Evolutionary conservation across 2,888 invertebrate genomes (phyloP), one percentile per base, ranked within the genome.

Genomic region (Idaea straminata): DNA sequence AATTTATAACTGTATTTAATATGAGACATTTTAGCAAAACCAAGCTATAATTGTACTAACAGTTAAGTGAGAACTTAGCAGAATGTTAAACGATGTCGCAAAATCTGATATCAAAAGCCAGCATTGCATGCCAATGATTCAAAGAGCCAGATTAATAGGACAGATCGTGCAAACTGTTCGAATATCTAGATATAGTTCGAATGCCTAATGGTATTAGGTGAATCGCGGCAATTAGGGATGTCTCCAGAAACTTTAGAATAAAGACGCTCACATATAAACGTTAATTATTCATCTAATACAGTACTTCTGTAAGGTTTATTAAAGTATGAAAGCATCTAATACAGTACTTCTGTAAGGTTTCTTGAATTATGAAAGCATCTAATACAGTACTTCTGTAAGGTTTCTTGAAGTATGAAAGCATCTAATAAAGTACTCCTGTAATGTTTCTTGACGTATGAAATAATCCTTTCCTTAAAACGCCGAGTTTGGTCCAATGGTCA

Each of bases 151-250:
- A 70, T 77, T 76, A 78, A 77, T 77, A 76, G 76, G 77, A 83
- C 78, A 80, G 78, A 83, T 83, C 82, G 84, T 82, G 83, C 77
- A 69, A 78, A 77, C 73, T 72, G 47, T 7, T 47, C 47, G 13
- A 47, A 47, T 47, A 47, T 47, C 47, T 47, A 47, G 47, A 47
- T 47, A 47, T 47, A 47, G 47, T 77, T 25, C 76, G 78, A 76
- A 76, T 74, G 77, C 74, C 78, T 73, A 71, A 72, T 73, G 72
- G 66, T 77, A 77, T 79, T 77, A 79, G 78, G 78, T 78, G 76
- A 76, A 83, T 81, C 80, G 78, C 78, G 73, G 59, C 60, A 57
- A 66, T 62, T 74, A 85, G 85, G 86, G 85, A 59, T 86, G 80
- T 62, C 66, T 36, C 34, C 7, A 25, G 59, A 35, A 13, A 58